Evolutionary conservation across 1,140 invertebrate genomes (phyloP).

Genomic region (Zelostemma sp.): DNA sequence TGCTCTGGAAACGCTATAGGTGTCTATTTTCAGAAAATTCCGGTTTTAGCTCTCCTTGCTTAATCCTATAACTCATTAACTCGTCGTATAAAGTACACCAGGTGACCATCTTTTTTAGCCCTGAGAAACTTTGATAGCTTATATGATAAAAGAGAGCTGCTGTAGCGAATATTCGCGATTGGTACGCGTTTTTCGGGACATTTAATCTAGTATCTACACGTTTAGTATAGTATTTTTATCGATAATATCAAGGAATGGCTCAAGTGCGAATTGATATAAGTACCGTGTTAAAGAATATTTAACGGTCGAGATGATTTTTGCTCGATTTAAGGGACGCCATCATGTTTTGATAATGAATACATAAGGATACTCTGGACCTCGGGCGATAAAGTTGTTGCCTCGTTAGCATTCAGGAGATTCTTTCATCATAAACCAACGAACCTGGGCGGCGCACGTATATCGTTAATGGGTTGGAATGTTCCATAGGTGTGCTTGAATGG

Average conservation of each 20-base stretch:
- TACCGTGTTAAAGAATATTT: too few relatives aligned
- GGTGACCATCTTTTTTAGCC: neutral
- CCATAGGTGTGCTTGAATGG: slow-evolving; percentile 12
- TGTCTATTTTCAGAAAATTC: neutral
- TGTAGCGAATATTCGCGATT: too few relatives aligned
- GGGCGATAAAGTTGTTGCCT: slow-evolving; percentile 47
- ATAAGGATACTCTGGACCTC: slow-evolving; percentile 23
- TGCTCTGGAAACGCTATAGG: neutral
- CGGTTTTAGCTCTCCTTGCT: neutral
- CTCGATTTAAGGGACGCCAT: too few relatives aligned
- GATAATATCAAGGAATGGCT: too few relatives aligned
- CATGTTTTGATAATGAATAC: slow-evolving; percentile 46
- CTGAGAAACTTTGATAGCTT: neutral
- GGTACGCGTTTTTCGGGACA: too few relatives aligned
- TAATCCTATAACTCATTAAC: neutral
- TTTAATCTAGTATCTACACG: too few relatives aligned
- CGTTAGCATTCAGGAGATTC: slow-evolving; percentile 41
- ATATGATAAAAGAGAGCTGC: too few relatives aligned
- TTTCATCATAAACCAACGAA: slow-evolving; percentile 30
- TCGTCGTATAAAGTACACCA: neutral
- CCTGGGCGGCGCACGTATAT: slow-evolving; percentile 30
- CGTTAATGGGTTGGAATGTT: slow-evolving; percentile 36
- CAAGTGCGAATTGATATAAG: too few relatives aligned
- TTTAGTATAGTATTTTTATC: too few relatives aligned
- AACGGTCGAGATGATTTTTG: too few relatives aligned